These are phyloP conservation scores for Pampus argenteus DNA, from an alignment of 2,797 vertebrate genomes.

Conservation along the genomic window DNA sequence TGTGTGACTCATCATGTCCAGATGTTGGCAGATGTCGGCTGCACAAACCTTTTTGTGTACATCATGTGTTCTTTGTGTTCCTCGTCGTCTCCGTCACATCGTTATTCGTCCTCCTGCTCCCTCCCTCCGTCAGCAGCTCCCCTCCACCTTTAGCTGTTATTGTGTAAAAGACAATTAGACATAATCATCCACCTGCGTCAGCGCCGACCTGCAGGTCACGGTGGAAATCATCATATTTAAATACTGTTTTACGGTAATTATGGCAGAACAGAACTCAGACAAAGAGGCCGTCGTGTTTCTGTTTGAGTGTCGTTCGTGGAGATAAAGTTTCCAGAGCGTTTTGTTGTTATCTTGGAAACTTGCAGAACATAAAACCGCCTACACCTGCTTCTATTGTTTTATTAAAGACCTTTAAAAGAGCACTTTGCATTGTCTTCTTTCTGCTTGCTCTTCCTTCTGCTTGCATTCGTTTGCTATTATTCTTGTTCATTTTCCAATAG, in stretches of 20 bases:
- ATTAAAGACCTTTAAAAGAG: too few relatives aligned
- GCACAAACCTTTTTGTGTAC: too few relatives aligned
- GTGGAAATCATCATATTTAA: constrained; percentile 5
- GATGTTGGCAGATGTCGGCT: background rate
- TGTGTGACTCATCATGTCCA: background rate
- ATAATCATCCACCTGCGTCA: constrained; percentile 41
- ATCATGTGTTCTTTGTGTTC: background rate
- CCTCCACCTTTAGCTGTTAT: constrained; percentile 4
- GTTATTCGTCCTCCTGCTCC: background rate
- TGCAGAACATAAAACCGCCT: background rate
- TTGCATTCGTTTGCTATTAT: too few relatives aligned
- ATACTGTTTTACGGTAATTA: constrained; percentile 18
- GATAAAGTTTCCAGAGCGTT: background rate
- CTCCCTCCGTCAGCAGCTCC: background rate
- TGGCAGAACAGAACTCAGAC: background rate
- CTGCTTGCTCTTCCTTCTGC: too few relatives aligned
- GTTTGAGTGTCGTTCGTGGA: background rate
- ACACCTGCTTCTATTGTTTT: background rate
- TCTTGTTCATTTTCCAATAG: too few relatives aligned
- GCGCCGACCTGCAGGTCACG: constrained; percentile 17
- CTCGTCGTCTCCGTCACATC: constrained; percentile 7
- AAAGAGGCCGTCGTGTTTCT: background rate
- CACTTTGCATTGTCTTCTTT: too few relatives aligned
- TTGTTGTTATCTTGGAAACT: background rate
- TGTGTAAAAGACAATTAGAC: constrained; percentile 40